Percentiles rank a stretch among this genome's conserved stretches.
These are phyloP conservation scores for Apodemia duryi DNA, from an alignment of 2,888 invertebrate genomes.

Conservation along the genomic window DNA sequence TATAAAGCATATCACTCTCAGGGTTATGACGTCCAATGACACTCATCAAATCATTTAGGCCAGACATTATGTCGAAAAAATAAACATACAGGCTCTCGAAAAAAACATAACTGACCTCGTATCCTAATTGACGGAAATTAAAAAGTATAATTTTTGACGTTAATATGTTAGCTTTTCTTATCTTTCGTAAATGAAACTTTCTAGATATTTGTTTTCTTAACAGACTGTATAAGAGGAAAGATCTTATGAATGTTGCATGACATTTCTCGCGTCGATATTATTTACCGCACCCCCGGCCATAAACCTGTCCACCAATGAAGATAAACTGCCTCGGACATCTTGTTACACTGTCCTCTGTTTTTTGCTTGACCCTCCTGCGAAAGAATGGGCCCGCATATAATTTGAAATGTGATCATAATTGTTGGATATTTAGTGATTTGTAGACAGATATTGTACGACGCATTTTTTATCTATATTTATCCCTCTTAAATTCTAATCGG, in stretches of 20 bases:
- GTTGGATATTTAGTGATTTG: constrained; percentile 4
- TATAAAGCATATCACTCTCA: too few species aligned
- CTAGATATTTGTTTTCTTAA: not conserved
- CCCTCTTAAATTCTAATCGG: not conserved
- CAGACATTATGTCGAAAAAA: too few species aligned
- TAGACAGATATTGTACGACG: not conserved
- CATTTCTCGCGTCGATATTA: constrained; percentile 66
- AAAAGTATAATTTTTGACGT: too few species aligned
- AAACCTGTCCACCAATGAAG: constrained; percentile 71
- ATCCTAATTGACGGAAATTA: too few species aligned
- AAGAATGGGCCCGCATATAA: constrained; percentile 25
- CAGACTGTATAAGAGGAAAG: constrained; percentile 34
- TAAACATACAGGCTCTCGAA: too few species aligned
- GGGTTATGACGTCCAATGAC: too few species aligned
- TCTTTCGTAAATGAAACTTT: not conserved
- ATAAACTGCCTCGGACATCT: constrained; percentile 61
- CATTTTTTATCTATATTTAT: not conserved
- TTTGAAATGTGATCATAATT: constrained; percentile 22
- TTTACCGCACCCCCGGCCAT: constrained; percentile 66
- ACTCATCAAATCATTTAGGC: too few species aligned
- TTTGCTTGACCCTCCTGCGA: constrained; percentile 62
- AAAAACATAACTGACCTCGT: too few species aligned
- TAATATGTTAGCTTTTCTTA: not conserved
- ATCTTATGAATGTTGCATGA: constrained; percentile 73
- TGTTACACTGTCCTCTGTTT: constrained; percentile 46